Base-by-base conservation (phyloP, 2,113 vertebrate genomes). In the Archocentrus centrarchus region DNA sequence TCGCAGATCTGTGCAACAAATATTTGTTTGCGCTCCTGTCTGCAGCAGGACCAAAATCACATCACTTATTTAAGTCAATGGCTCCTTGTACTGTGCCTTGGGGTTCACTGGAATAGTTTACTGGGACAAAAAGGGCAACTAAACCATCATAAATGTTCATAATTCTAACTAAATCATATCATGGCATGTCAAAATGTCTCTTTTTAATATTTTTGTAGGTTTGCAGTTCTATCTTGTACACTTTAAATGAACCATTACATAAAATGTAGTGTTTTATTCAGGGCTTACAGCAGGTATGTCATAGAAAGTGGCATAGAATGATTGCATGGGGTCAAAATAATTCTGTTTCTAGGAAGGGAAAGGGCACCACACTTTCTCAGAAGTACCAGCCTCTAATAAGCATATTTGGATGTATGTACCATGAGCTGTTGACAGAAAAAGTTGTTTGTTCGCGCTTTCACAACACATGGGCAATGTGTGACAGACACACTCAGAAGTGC, bases 391-490 rank as follows among this genome's bases (percentile, higher is more conserved):
- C 6, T 11, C 35, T 73, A 47, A 15, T 53, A 60, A 3, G 41
- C 11, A 57, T 39, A 53, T 78, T 75, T 70, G 2, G 14, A 76
- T 60, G 37, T 63, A 30, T 55, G 47, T 35, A 55, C 30, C 18
- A 55, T n/a, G 27, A 55, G 47, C 27, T 55, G 47, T 73, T 55
- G 17, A 58, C 32, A 64, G 39, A 82, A 59, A 15, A 14, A 8
- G 32, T 82, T 79, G 59, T 91, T 81, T 87, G 27, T 84, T 87
- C 68, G 47, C 30, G 0, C 37, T 59, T 47, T 77, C 2, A 68
- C n/a, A 44, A 41, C 68, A 39, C 59, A 58, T 58, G 22, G 7
- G 1, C 27, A 30, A 7, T 3, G 3, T 22, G 53, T 39, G 70
- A 57, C 39, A 77, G 11, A 4, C 59, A 22, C 3, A 27, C n/a